Evolutionary conservation across 2,888 invertebrate species (phyloP).

Genomic region (Drosophila setosimentum): DNA sequence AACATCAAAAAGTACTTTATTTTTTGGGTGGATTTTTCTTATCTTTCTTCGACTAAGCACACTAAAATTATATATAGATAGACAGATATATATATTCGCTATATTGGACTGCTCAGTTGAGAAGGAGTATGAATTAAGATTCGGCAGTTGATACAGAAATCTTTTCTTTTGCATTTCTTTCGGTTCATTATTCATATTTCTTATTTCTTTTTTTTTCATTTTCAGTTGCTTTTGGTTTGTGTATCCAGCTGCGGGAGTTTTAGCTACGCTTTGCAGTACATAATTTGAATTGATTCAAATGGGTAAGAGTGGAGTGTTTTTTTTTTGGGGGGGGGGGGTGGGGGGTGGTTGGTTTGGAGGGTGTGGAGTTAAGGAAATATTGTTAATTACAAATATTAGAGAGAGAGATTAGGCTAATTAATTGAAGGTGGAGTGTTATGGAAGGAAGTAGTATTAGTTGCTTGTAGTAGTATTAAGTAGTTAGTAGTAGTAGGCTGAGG

Average conservation of each 20-base stretch:
- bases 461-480: constrained; percentile 27
- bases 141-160: constrained; percentile 85
- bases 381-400: constrained; percentile 58
- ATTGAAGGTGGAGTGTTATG: constrained; percentile 31
- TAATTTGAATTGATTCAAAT: constrained; percentile 26
- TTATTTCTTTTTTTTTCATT: constrained; percentile 30
- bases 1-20: constrained; percentile 32
- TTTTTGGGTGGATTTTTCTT: not conserved
- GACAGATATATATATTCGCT: constrained; percentile 16
- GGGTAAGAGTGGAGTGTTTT: constrained; percentile 2
- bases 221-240: constrained; percentile 53
- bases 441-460: constrained; percentile 36
- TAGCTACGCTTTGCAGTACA: constrained; percentile 59
- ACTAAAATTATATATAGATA: constrained; percentile 1
- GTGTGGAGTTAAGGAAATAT: constrained; percentile 14
- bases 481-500: constrained; percentile 12
- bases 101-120: constrained; percentile 79
- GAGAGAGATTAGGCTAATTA: constrained; percentile 24
- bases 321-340: too few relatives aligned
- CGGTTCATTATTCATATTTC: constrained; percentile 27
- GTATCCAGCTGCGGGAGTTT: constrained; percentile 58
- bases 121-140: constrained; percentile 85
- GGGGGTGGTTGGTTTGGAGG: constrained; percentile 4
- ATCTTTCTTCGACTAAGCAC: constrained; percentile 4
- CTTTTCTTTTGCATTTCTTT: constrained; percentile 49